Base-by-base conservation (phyloP, 2,113 vertebrate genomes). In the Syngnathus scovelli region DNA sequence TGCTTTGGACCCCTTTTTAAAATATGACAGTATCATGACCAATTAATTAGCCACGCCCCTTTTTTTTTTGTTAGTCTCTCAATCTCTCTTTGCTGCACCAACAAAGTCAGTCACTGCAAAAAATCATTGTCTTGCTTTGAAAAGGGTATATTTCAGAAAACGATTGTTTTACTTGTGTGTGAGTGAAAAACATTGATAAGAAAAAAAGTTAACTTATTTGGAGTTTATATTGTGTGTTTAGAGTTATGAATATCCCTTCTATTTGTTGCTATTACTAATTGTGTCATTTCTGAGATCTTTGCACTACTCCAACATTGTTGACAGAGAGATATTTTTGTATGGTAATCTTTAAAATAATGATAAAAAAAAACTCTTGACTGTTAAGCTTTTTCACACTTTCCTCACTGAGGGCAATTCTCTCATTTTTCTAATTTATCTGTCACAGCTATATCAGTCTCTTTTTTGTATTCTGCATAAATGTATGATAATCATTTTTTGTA, bases 261-360 rank as follows among this genome's bases (percentile, higher is more conserved):
- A 33, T 52, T 52, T 69, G 67, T 83, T 63, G 56, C 68, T 75
- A 72, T 62, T 73, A 79, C 72, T 75, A 83, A 78, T 54, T 70
- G 72, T 86, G 66, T 85, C 80, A 44, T 80, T 68, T 60, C 79
- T 68, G 62, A 86, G 39, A 86, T 84, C 69, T 86, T 90, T 91
- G 89, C 88, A 91, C 89, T 90, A 90, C 82, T 82, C 82, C 46
- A 68, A 78, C 62, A 77, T 77, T 71, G 46, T 73, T 72, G 69
- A 78, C 64, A 81, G 27, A 83, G 64, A 81, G 21, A 39, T 82
- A 71, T 71, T 75, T 85, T 81, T 82, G 64, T 37, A 77, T n/a
- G 62, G 59, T 72, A 74, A 75, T 78, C 63, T 27, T 49, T 5
- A 49, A 74, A 76, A 74, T 75, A 63, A 48, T 66, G 52, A 61